Conservation (phyloP, 2,113 vertebrate genomes). For the Catharus minimus region DNA sequence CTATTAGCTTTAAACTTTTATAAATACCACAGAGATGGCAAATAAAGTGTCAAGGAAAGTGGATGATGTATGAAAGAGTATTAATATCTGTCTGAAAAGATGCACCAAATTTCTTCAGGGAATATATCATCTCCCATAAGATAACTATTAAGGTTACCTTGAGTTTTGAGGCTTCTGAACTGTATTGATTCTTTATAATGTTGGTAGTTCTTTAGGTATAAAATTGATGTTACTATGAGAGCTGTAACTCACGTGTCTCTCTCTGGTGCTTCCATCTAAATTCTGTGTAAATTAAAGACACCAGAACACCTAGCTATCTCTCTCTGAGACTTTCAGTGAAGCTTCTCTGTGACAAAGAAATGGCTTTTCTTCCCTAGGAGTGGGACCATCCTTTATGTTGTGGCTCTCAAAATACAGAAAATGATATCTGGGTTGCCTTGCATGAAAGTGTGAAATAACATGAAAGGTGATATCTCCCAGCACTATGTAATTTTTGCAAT, state of each 20-base stretch:
- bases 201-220: background rate
- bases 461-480: background rate
- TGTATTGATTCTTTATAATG: background rate
- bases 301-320: background rate
- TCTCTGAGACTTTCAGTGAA: background rate
- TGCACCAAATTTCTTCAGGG: background rate
- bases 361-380: background rate
- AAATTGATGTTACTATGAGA: background rate
- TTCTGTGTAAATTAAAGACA: background rate
- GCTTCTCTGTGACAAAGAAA: background rate
- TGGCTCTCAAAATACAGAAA: background rate
- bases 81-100: constrained; percentile 20
- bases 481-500: background rate
- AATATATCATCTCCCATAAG: background rate
- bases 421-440: background rate
- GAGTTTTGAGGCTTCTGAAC: background rate
- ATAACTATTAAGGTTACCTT: background rate
- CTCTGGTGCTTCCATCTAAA: background rate
- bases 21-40: background rate
- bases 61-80: background rate
- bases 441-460: background rate
- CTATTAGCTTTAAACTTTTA: constrained; percentile 37
- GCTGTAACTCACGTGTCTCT: background rate
- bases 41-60: constrained; percentile 21
- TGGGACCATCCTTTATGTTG: background rate